A percentile compares a stretch with the other conserved stretches of the same genome.
Evolutionary conservation across 2,113 vertebrate genomes (phyloP).

Genomic region (Tragelaphus scriptus): DNA sequence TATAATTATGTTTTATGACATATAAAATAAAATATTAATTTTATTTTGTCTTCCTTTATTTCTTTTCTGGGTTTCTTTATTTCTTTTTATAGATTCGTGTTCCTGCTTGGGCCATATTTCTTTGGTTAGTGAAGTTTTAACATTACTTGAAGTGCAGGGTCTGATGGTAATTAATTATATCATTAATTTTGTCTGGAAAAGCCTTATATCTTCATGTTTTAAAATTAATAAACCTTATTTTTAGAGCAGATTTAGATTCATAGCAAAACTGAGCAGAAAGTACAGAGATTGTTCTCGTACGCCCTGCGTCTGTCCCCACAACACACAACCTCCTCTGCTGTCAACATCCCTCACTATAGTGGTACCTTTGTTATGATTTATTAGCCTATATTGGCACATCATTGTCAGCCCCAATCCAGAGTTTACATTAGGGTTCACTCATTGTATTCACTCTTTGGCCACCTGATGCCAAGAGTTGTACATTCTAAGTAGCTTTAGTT

Average conservation of each 20-base stretch:
- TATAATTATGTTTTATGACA: not conserved
- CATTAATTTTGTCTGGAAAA: not conserved
- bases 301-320: not conserved
- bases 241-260: not conserved
- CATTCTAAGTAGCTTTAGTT: not conserved
- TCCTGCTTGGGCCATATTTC: not conserved
- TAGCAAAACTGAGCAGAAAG: not conserved
- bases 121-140: not conserved
- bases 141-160: not conserved
- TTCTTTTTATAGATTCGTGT: not conserved
- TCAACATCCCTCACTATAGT: not conserved
- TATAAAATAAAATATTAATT: not conserved
- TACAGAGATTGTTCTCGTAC: not conserved
- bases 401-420: not conserved
- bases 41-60: not conserved
- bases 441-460: not conserved
- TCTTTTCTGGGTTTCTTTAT: not conserved
- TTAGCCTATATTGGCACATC: not conserved
- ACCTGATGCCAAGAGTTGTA: not conserved
- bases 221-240: not conserved
- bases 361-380: not conserved
- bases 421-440: not conserved
- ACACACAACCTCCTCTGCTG: not conserved
- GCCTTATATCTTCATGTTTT: not conserved
- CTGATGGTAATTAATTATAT: not conserved